Evolutionary conservation across 2,113 vertebrate genomes (phyloP).

Genomic region (Protobothrops mucrosquamatus): DNA sequence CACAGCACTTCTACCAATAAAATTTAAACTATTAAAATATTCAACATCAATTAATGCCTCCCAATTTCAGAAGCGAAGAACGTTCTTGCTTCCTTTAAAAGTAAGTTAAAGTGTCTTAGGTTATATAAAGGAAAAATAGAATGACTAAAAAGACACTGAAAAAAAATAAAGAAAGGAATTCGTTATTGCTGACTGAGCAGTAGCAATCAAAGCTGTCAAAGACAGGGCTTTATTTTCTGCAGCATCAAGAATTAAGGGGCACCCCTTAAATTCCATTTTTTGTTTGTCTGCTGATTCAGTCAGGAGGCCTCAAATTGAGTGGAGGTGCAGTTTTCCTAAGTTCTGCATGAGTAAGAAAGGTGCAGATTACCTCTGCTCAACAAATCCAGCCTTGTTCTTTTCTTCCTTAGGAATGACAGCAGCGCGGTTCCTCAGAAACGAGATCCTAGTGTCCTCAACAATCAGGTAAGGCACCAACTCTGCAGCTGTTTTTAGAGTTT

Average conservation of each 20-base stretch:
- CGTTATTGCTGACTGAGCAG: background rate
- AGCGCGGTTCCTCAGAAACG: constrained; percentile 69
- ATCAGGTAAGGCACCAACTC: constrained; percentile 75
- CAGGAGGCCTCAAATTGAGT: background rate
- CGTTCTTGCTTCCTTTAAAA: background rate
- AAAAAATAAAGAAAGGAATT: background rate
- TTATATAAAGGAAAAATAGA: background rate
- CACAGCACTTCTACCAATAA: background rate
- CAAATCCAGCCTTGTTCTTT: constrained; percentile 59
- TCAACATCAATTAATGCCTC: background rate
- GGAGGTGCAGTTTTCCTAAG: background rate
- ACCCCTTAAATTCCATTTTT: background rate
- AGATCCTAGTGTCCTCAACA: constrained; percentile 62
- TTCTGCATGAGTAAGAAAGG: constrained; percentile 59
- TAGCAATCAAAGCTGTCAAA: background rate
- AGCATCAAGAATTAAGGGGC: background rate
- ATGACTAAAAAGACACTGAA: background rate
- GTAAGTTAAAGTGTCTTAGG: background rate
- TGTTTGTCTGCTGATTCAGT: background rate
- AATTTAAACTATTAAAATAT: background rate
- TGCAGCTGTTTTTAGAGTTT: background rate
- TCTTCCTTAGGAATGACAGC: constrained; percentile 70
- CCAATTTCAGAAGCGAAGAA: background rate
- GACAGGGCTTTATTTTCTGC: background rate
- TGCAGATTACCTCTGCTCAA: constrained; percentile 51